A percentile compares a stretch with the other conserved stretches of the same genome.
Evolutionary conservation across 2,797 vertebrate species (phyloP).

Genomic region (Vireo griseus): DNA sequence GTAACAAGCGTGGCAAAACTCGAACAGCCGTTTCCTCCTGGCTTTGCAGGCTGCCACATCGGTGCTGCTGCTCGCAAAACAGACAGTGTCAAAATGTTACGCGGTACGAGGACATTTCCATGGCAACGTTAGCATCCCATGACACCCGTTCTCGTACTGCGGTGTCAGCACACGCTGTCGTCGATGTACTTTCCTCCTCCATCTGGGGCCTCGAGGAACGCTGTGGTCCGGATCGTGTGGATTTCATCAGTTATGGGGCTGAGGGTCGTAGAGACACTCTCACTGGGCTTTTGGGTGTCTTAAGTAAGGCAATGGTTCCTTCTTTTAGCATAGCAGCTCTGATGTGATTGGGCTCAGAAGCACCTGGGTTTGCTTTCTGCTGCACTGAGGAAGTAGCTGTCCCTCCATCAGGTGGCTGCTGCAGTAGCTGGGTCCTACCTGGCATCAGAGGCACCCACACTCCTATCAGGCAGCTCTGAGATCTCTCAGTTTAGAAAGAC

Average conservation of each 20-base stretch:
- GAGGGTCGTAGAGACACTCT: not conserved
- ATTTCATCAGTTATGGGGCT: not conserved
- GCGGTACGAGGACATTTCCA: conserved; percentile 45
- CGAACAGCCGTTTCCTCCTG: not conserved
- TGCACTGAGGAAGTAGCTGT: not conserved
- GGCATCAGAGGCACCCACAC: not conserved
- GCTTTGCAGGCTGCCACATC: conserved; percentile 18
- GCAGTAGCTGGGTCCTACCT: not conserved
- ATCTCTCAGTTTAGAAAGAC: accelerated
- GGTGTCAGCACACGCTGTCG: not conserved
- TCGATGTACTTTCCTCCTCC: not conserved
- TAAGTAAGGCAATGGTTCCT: not conserved
- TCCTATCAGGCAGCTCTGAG: accelerated
- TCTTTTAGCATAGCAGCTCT: not conserved
- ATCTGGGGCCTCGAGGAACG: not conserved
- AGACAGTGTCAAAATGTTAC: conserved; percentile 59
- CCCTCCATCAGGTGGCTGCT: accelerated
- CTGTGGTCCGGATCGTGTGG: accelerated
- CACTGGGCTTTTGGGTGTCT: not conserved
- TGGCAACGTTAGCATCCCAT: conserved; percentile 63
- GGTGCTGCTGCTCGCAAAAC: not conserved
- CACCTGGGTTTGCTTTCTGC: not conserved
- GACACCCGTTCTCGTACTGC: not conserved
- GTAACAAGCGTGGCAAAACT: not conserved
- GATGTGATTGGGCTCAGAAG: not conserved